Evolutionary conservation across 2,888 invertebrate species (phyloP).

Genomic region (Mesorhabditis sp.): DNA sequence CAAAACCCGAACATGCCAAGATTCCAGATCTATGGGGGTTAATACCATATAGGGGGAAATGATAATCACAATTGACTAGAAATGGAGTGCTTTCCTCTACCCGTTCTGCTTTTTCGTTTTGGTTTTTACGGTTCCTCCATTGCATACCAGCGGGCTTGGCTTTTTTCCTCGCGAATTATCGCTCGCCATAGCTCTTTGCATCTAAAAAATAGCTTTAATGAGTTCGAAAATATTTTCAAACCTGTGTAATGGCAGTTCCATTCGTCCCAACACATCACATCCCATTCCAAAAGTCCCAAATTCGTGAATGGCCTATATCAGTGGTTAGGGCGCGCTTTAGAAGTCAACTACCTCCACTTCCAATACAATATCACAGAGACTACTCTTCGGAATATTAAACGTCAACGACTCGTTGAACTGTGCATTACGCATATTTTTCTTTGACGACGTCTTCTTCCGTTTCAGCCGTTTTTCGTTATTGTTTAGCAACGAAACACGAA

Average conservation of each 20-base stretch:
- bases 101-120: no score
- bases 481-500: constrained; percentile 45
- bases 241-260: constrained; percentile 54
- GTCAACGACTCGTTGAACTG: constrained; percentile 55
- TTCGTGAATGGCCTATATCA: constrained; percentile 48
- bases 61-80: no score
- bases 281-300: constrained; percentile 55
- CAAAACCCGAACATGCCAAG: no score
- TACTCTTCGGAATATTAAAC: constrained; percentile 49
- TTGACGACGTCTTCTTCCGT: constrained; percentile 51
- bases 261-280: constrained; percentile 40
- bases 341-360: constrained; percentile 44
- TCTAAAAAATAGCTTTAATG: constrained; percentile 19
- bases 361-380: constrained; percentile 50
- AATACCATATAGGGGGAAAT: no score
- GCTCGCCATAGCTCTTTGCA: constrained; percentile 57
- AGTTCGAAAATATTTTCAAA: constrained; percentile 7
- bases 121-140: constrained; percentile 42
- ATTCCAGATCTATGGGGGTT: no score
- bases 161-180: constrained; percentile 56
- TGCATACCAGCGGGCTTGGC: constrained; percentile 55
- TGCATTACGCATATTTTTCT: constrained; percentile 42
- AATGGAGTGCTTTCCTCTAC: no score
- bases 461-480: constrained; percentile 48
- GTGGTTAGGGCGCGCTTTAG: constrained; percentile 6